phyloP scores from a whole-genome alignment of 1,140 invertebrate species.

The Tetramorium simillimum region DNA sequence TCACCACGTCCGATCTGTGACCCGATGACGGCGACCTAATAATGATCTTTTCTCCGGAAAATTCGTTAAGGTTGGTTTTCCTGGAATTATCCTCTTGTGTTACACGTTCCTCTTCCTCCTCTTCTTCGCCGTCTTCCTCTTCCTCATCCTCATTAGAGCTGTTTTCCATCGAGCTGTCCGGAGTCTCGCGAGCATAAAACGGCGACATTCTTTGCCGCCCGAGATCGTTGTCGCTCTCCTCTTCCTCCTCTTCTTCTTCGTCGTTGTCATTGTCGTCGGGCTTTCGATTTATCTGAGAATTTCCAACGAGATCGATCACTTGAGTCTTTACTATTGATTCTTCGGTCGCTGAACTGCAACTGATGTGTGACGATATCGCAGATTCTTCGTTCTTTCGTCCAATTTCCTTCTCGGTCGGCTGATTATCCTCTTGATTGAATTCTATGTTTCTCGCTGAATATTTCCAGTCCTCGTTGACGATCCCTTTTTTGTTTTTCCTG shows the following conservation, averaged over 20 bases:
- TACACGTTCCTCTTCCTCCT: slow-evolving; percentile 17
- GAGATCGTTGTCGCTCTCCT: slow-evolving; percentile 68
- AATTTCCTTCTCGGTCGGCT: not conserved
- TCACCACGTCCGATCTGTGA: slow-evolving; percentile 77
- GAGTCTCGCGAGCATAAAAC: slow-evolving; percentile 77
- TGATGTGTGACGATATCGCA: slow-evolving; percentile 1
- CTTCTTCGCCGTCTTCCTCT: slow-evolving; percentile 35
- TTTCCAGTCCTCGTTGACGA: slow-evolving; percentile 41
- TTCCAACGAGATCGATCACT: slow-evolving; percentile 61
- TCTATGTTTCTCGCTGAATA: not conserved
- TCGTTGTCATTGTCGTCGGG: slow-evolving; percentile 64
- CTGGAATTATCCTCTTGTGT: slow-evolving; percentile 28
- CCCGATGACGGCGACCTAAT: slow-evolving; percentile 77
- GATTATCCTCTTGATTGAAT: not conserved
- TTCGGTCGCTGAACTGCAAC: slow-evolving; percentile 35
- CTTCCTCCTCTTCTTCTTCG: slow-evolving; percentile 69
- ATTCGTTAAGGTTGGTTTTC: slow-evolving; percentile 72
- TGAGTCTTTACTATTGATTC: slow-evolving; percentile 42
- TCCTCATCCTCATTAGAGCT: slow-evolving; percentile 66
- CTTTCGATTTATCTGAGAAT: slow-evolving; percentile 66
- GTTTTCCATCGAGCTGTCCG: slow-evolving; percentile 76
- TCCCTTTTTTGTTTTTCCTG: slow-evolving; percentile 23
- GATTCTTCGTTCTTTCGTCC: not conserved
- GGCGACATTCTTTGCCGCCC: slow-evolving; percentile 77
- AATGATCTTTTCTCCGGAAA: slow-evolving; percentile 78